Base-by-base conservation (phyloP, 2,888 invertebrate species). In the Vannuccia rotundouncinata region DNA sequence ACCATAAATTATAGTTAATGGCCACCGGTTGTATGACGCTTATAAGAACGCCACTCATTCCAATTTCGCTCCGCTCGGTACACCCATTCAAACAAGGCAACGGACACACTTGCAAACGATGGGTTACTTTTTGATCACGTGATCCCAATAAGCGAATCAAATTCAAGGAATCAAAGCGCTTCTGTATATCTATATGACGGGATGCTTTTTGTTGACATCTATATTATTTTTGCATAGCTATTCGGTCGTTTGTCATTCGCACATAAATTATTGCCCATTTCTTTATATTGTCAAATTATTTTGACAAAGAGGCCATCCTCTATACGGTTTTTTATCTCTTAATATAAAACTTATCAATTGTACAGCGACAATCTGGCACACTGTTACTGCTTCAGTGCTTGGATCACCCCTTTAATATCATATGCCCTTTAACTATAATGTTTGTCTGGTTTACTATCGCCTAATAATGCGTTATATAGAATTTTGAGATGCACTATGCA, bases 1-100 rank as follows among this genome's bases (percentile, higher is more conserved):
- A 66, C 66, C 66, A 66, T 66, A 66, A 66, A 66, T 66, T 66
- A 66, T 66, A 66, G 5, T 66, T 66, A 66, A 66, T 66, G 66
- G 66, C 66, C 66, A 45, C 45, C 45, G 45, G 45, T 45, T 45
- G n/a, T 45, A 45, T 45, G 45, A 45, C 45, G 45, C 10, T 45
- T 45, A n/a, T n/a, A 45, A 45, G 45, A 45, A 45, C 45, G 45
- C 45, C 45, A 45, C 45, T 13, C 45, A 45, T 45, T 45, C 17
- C 45, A 66, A 66, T 66, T 66, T 66, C 66, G 66, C 66, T 66
- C 2, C 10, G 10, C 10, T 22, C 66, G 66, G 5, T 66, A 22
- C 66, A 13, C 22, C 22, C 22, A 13, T 22, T 13, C 66, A 66
- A 17, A 13, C 66, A 5, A 66, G 66, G 66, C 66, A 66, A 66